A percentile compares a stretch with the other conserved stretches of the same genome.
These are phyloP conservation scores for Lycaon pictus DNA, from an alignment of 2,113 vertebrate genomes.

Conservation along the genomic window DNA sequence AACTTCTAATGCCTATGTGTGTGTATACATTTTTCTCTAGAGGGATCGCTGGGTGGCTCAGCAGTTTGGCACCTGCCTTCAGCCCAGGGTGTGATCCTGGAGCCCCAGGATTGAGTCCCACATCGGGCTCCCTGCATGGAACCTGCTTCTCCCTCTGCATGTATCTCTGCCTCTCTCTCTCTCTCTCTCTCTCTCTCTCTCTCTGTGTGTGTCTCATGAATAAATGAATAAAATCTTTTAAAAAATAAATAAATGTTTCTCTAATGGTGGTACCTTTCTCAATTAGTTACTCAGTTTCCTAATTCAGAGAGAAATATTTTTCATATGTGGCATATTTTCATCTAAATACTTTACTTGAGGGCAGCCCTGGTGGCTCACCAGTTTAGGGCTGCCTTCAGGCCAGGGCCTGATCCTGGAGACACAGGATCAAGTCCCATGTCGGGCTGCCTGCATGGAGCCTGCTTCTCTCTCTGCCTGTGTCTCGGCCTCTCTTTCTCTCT, in stretches of 20 bases:
- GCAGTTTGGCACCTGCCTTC: background rate
- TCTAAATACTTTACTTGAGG: background rate
- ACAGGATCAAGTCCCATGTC: too few species aligned
- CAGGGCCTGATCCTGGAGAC: too few species aligned
- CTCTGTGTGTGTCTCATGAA: background rate
- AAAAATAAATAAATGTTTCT: background rate
- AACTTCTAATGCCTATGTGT: background rate
- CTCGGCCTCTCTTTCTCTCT: too few species aligned
- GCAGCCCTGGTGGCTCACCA: too few species aligned
- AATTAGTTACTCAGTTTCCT: background rate
- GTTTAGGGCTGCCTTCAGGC: too few species aligned
- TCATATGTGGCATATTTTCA: conserved; percentile 28
- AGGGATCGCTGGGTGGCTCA: background rate
- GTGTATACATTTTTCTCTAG: background rate
- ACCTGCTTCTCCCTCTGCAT: background rate
- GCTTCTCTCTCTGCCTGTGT: too few species aligned
- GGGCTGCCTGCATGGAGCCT: too few species aligned
- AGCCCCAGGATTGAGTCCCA: background rate
- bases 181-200: too few species aligned
- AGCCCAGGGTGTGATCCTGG: background rate
- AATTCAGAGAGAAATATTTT: conserved; percentile 12
- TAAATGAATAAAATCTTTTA: background rate
- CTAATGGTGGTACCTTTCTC: background rate
- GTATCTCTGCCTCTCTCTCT: too few species aligned
- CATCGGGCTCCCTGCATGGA: background rate